Percentiles rank a stretch among this genome's conserved stretches.
Conservation (phyloP, 2,888 invertebrate species). For the Dendrolimus houi region DNA sequence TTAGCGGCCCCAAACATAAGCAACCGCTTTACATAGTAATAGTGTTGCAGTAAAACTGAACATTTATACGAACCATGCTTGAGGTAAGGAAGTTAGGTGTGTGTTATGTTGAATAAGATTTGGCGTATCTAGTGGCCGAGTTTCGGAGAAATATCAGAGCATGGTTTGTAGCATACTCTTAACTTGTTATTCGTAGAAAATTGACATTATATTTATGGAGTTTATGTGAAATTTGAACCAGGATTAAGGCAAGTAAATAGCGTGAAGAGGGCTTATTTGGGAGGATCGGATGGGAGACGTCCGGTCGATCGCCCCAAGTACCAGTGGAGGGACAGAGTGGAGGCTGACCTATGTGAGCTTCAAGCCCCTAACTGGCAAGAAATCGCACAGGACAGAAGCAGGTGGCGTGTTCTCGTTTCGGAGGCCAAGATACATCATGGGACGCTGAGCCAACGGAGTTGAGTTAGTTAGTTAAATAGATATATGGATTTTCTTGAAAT, state of each 20-base stretch:
- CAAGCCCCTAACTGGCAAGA: no score
- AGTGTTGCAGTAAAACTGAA: slow-evolving; percentile 21
- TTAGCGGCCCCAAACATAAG: slow-evolving; percentile 25
- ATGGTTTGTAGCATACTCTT: background rate
- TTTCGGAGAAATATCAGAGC: background rate
- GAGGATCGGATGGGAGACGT: no score
- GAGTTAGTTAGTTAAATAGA: no score
- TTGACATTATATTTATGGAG: background rate
- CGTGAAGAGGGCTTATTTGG: no score
- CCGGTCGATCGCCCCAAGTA: no score
- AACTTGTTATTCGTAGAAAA: background rate
- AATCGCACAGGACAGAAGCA: no score
- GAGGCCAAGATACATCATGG: no score
- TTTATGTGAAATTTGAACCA: background rate
- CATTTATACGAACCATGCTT: slow-evolving; percentile 21
- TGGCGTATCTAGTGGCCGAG: background rate
- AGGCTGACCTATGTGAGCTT: no score
- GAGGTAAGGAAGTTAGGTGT: slow-evolving; percentile 16
- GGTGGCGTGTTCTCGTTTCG: no score
- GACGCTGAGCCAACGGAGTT: no score
- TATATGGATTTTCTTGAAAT: no score
- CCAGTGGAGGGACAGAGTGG: no score
- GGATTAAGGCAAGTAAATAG: background rate
- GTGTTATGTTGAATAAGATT: slow-evolving; percentile 4
- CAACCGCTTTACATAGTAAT: slow-evolving; percentile 2